A percentile compares a stretch with the other conserved stretches of the same genome.
phyloP scores from a whole-genome alignment of 2,113 vertebrate species.

The Asarcornis scutulata region DNA sequence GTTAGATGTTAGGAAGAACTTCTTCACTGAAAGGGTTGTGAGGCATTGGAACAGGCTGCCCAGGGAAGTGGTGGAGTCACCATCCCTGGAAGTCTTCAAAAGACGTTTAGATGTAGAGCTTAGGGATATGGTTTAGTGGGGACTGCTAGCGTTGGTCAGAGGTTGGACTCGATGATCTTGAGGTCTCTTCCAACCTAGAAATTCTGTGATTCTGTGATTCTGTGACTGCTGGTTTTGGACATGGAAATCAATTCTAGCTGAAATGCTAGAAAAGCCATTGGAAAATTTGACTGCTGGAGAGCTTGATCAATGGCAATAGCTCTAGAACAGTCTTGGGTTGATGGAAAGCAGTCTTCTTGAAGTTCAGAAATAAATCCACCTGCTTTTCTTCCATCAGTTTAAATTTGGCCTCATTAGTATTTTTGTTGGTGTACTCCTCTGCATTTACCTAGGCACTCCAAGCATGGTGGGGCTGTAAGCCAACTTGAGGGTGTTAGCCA shows the following conservation, averaged over 20 bases:
- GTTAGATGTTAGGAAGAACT: too few species aligned
- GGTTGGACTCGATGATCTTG: too few species aligned
- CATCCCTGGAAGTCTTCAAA: too few species aligned
- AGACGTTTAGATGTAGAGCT: too few species aligned
- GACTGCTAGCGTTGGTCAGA: too few species aligned
- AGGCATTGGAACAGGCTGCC: too few species aligned
- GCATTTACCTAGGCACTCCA: neutral
- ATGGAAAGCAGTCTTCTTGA: neutral
- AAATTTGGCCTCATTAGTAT: neutral
- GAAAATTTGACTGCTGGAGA: neutral
- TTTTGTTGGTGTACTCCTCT: neutral
- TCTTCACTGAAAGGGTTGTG: too few species aligned
- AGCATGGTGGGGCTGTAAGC: neutral
- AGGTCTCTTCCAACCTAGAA: too few species aligned
- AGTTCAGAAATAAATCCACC: neutral
- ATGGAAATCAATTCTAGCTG: neutral
- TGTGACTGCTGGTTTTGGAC: neutral
- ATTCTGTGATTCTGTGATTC: too few species aligned
- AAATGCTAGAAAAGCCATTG: neutral
- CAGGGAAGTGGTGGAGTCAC: too few species aligned
- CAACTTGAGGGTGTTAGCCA: fast-evolving
- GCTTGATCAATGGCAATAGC: neutral
- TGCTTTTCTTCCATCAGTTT: neutral
- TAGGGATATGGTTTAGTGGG: too few species aligned
- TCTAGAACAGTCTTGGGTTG: neutral